Base-by-base conservation (phyloP, 2,888 invertebrate species). In the Tholera decimalis region DNA sequence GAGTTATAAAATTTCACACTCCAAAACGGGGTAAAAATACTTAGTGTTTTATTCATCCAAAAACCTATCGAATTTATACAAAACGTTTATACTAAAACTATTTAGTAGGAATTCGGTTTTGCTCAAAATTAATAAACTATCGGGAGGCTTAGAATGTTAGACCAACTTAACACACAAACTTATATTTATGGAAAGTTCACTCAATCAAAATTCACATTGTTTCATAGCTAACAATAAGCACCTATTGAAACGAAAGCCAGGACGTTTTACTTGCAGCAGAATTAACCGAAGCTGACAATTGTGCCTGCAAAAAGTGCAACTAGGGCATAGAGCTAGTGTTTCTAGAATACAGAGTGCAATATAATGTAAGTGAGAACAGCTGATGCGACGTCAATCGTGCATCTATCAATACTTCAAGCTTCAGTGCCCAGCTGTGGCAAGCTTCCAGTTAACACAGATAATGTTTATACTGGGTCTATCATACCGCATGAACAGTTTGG, bases 371-470 rank as follows among this genome's bases (percentile, higher is more conserved):
- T 66, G 66, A 66, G 26, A 50, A 58, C 57, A 58, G 67, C 53
- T 24, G 71, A 77, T 65, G 60, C 61, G 53, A 58, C 68, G 63
- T 64, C 68, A 73, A 72, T 73, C 71, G 60, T 75, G 77, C 64
- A 77, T 82, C 72, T 80, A 80, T 82, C 80, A 76, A 79, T 79
- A 77, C 65, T 80, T 75, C 41, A 79, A 72, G 67, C 73, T 75
- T 73, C 72, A 33, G 20, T 33, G 75, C 77, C 50, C 72, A 57
- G 62, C 70, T 64, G 70, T 54, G 62, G 54, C 59, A 44, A 46
- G 65, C 47, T 71, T 74, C 24, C 54, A 54, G 47, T 63, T 56
- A 73, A 59, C 49, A 59, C 26, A 56, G 43, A 77, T 79, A 76
- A 77, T 41, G n/a, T 64, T 37, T 70, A 58, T 15, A 59, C 35